A percentile compares a stretch with the other conserved stretches of the same genome.
phyloP scores from a whole-genome alignment of 2,113 vertebrate genomes.

The Apteryx mantelli region DNA sequence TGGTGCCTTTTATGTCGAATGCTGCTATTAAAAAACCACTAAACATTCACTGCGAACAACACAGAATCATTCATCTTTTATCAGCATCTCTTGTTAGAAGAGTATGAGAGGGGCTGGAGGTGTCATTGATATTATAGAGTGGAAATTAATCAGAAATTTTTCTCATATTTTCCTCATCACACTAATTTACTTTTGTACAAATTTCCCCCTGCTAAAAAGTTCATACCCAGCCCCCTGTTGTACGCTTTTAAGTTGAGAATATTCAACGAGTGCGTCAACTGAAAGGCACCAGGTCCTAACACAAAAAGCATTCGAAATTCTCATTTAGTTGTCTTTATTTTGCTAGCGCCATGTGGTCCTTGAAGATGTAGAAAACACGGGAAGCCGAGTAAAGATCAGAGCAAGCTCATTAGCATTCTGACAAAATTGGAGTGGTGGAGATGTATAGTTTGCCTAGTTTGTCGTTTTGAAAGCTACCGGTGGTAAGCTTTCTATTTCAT shows the following conservation, averaged over 20 bases:
- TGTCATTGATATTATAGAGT: constrained; percentile 97
- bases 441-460: constrained; percentile 90
- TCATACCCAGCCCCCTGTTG: constrained; percentile 90
- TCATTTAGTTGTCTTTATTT: constrained; percentile 99
- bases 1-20: constrained; percentile 92
- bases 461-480: constrained; percentile 87
- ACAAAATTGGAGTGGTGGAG: constrained; percentile 94
- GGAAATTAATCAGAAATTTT: constrained; percentile 91
- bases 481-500: constrained; percentile 89
- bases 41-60: constrained; percentile 90
- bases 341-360: constrained; percentile 99
- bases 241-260: constrained; percentile 87
- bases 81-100: constrained; percentile 91
- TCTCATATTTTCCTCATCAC: constrained; percentile 89
- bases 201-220: constrained; percentile 85
- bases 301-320: constrained; percentile 98
- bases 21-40: constrained; percentile 91
- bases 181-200: constrained; percentile 88
- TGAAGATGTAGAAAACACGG: constrained; percentile 99
- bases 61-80: constrained; percentile 94
- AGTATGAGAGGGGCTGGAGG: constrained; percentile 89
- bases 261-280: constrained; percentile 91
- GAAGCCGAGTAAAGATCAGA: constrained; percentile 99
- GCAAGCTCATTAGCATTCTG: constrained; percentile 98
- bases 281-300: constrained; percentile 92